These are phyloP conservation scores for Dendrolimus punctatus DNA, from an alignment of 1,140 invertebrate genomes.

Conservation along the genomic window DNA sequence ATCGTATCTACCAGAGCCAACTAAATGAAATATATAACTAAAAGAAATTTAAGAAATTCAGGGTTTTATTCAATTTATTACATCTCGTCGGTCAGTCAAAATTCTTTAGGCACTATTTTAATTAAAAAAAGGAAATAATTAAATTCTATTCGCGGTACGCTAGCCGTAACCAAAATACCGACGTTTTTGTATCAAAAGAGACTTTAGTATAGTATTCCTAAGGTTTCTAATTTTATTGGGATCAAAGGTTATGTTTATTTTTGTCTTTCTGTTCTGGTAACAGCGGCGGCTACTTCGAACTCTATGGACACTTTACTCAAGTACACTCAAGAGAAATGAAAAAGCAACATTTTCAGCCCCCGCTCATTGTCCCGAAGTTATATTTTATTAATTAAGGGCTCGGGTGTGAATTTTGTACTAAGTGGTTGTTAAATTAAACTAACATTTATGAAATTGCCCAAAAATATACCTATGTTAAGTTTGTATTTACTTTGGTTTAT, in stretches of 20 bases:
- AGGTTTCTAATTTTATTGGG: constrained; percentile 10
- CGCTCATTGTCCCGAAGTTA: constrained; percentile 40
- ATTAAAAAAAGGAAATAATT: too few species aligned
- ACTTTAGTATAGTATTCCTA: not conserved
- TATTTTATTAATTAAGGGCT: constrained; percentile 47
- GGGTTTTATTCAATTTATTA: too few species aligned
- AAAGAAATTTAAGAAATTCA: too few species aligned
- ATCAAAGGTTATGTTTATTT: not conserved
- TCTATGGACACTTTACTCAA: constrained; percentile 13
- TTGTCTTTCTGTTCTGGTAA: constrained; percentile 1
- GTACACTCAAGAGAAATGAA: constrained; percentile 39
- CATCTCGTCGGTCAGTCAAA: too few species aligned
- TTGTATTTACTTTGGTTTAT: too few species aligned
- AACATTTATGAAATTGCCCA: too few species aligned
- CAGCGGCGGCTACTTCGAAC: constrained; percentile 9
- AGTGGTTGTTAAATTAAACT: constrained; percentile 1
- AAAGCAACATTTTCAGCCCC: constrained; percentile 48
- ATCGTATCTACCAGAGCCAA: too few species aligned
- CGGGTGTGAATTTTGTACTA: constrained; percentile 16
- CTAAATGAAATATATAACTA: too few species aligned
- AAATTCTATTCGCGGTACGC: too few species aligned
- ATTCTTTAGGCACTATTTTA: too few species aligned
- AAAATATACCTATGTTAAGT: too few species aligned
- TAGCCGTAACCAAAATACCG: too few species aligned
- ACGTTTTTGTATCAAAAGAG: not conserved